Percentiles rank a stretch among this genome's conserved stretches.
Conservation (phyloP, 1,140 invertebrate species). For the Bombus pascuorum region DNA sequence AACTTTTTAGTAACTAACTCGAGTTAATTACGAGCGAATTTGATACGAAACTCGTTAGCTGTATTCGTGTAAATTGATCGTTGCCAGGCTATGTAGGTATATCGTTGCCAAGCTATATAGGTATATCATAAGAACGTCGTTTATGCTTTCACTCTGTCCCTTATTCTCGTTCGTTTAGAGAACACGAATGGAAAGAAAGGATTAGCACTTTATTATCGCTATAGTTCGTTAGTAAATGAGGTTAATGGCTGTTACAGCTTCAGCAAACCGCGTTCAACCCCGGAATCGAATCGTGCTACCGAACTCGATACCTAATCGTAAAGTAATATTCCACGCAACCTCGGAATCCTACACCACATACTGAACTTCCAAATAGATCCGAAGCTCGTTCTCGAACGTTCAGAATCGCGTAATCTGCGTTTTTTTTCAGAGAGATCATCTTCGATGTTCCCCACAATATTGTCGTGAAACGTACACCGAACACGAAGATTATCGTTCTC, state of each 20-base stretch:
- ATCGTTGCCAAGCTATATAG: not conserved
- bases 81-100: not conserved
- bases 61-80: conserved; percentile 16
- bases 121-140: not conserved
- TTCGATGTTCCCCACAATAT: not conserved
- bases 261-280: conserved; percentile 4
- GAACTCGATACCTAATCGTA: conserved; percentile 40
- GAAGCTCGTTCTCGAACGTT: not conserved
- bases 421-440: conserved; percentile 40
- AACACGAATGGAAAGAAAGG: not conserved
- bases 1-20: not conserved
- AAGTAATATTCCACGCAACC: conserved; percentile 14
- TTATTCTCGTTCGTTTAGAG: conserved; percentile 4
- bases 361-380: conserved; percentile 3
- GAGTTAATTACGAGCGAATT: conserved; percentile 12
- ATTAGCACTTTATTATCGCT: conserved; percentile 26
- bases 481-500: conserved; percentile 38
- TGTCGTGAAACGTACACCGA: not conserved
- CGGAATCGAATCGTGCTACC: conserved; percentile 45
- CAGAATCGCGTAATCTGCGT: conserved; percentile 21
- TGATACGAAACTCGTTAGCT: conserved; percentile 3
- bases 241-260: conserved; percentile 27
- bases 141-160: not conserved
- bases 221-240: conserved; percentile 31
- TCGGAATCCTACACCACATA: not conserved